A percentile compares a stretch with the other conserved stretches of the same genome.
These are phyloP conservation scores for Euglossa dilemma DNA, from an alignment of 1,140 invertebrate species.

Conservation along the genomic window DNA sequence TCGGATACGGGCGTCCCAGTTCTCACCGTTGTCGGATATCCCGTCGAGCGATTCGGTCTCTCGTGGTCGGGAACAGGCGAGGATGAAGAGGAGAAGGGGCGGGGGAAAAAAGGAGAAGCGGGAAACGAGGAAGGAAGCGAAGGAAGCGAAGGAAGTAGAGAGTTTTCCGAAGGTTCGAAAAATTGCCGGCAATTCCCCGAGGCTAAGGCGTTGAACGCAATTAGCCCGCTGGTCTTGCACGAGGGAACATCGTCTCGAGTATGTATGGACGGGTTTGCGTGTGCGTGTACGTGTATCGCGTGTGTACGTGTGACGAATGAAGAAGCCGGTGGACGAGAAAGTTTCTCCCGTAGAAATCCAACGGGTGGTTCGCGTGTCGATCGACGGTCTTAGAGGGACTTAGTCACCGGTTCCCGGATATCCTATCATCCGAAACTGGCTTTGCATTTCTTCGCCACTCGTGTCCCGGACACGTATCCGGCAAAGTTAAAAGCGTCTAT, in stretches of 20 bases:
- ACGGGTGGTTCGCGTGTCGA: constrained; percentile 30
- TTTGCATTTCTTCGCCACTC: constrained; percentile 17
- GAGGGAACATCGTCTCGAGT: background rate
- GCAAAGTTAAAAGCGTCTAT: background rate
- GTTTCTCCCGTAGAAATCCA: constrained; percentile 8
- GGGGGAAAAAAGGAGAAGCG: too few species aligned
- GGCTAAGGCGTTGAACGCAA: constrained; percentile 40
- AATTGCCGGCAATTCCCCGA: constrained; percentile 31
- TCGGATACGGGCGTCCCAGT: constrained; percentile 16
- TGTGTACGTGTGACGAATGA: constrained; percentile 4
- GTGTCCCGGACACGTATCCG: background rate
- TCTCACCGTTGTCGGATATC: constrained; percentile 20
- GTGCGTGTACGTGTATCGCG: background rate
- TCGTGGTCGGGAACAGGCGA: background rate
- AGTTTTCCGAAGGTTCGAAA: constrained; percentile 27
- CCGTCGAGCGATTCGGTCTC: background rate
- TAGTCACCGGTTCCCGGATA: constrained; percentile 8
- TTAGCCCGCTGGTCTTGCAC: constrained; percentile 21
- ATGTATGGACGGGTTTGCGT: background rate
- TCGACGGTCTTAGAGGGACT: constrained; percentile 26
- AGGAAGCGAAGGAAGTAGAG: background rate
- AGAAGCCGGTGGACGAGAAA: constrained; percentile 15
- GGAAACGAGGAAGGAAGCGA: background rate
- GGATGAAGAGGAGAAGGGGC: too few species aligned
- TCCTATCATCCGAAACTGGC: constrained; percentile 2